Percentiles rank a stretch among this genome's conserved stretches.
These are phyloP conservation scores for Akabosia matsudoensis DNA, from an alignment of 1,140 invertebrate genomes.

Conservation along the genomic window DNA sequence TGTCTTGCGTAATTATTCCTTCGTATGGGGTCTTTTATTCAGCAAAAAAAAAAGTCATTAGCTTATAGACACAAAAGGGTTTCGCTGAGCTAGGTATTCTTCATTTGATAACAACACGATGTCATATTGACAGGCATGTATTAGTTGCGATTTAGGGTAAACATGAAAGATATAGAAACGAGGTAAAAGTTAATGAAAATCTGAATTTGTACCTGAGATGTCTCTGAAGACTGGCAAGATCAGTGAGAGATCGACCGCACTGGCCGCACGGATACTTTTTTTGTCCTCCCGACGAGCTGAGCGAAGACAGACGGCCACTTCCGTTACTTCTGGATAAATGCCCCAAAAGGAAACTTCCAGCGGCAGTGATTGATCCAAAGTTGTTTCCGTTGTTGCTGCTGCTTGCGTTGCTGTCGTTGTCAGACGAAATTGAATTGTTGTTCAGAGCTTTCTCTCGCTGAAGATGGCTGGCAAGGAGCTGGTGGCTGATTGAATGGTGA, in stretches of 20 bases:
- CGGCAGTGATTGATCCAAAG: constrained; percentile 17
- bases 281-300: constrained; percentile 10
- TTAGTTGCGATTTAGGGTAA: too few relatives aligned
- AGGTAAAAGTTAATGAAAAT: background rate
- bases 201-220: constrained; percentile 45
- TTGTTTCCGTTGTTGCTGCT: constrained; percentile 25
- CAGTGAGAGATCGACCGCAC: constrained; percentile 43
- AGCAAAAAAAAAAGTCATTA: too few relatives aligned
- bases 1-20: background rate
- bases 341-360: constrained; percentile 37
- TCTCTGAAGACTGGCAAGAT: constrained; percentile 44
- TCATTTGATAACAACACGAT: too few relatives aligned
- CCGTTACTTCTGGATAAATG: constrained; percentile 31
- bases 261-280: constrained; percentile 47
- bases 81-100: too few relatives aligned
- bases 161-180: background rate
- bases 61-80: too few relatives aligned
- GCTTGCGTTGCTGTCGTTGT: constrained; percentile 26
- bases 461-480: constrained; percentile 18
- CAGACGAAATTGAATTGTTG: constrained; percentile 24
- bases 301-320: constrained; percentile 14
- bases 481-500: constrained; percentile 7
- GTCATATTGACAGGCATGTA: too few relatives aligned
- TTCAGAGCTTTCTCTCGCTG: constrained; percentile 24
- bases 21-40: too few relatives aligned